These are phyloP conservation scores for Cardiocondyla obscurior DNA, from an alignment of 1,140 invertebrate species.

Conservation along the genomic window DNA sequence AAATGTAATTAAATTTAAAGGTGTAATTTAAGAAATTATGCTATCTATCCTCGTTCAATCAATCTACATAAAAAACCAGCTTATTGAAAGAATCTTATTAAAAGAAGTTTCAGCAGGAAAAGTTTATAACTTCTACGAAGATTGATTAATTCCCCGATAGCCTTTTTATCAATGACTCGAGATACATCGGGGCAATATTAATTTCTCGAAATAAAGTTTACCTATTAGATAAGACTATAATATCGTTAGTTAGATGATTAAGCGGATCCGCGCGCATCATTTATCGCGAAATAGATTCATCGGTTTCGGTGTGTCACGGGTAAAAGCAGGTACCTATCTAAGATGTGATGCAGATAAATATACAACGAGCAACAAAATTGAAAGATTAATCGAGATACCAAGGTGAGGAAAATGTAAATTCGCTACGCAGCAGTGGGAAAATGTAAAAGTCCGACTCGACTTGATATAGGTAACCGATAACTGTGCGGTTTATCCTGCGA, in stretches of 20 bases:
- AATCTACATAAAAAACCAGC: constrained; percentile 34
- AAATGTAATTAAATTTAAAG: not conserved
- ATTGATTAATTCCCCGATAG: constrained; percentile 52
- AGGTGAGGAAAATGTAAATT: constrained; percentile 9
- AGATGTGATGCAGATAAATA: not conserved
- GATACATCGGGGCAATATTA: constrained; percentile 41
- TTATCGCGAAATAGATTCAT: constrained; percentile 25
- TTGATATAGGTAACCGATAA: constrained; percentile 7
- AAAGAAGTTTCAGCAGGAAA: constrained; percentile 34
- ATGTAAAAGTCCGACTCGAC: not conserved
- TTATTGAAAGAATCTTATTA: constrained; percentile 52
- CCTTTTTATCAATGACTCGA: constrained; percentile 38
- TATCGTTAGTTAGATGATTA: constrained; percentile 28
- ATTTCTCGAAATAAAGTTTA: constrained; percentile 40
- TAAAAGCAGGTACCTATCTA: no score
- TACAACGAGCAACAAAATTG: not conserved
- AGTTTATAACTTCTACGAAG: constrained; percentile 43
- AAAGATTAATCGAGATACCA: not conserved
- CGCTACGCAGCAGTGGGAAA: not conserved
- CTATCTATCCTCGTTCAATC: constrained; percentile 7
- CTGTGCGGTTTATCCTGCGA: constrained; percentile 37
- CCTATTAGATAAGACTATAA: constrained; percentile 16
- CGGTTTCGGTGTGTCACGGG: not conserved
- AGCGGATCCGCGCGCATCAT: not conserved
- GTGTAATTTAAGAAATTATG: constrained; percentile 20